Base-by-base conservation (phyloP, 2,113 vertebrate species). In the Macroglossus sobrinus region DNA sequence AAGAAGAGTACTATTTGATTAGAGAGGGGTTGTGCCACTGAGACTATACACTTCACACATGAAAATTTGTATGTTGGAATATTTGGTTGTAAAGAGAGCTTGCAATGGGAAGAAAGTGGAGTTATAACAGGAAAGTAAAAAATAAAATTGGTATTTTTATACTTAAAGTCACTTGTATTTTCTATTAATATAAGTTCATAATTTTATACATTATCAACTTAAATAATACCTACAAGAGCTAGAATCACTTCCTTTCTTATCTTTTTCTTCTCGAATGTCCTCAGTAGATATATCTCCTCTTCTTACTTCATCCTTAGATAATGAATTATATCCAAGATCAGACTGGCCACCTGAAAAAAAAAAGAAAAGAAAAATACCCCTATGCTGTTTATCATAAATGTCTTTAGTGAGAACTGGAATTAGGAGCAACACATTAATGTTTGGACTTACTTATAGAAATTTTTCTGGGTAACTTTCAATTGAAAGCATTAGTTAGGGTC, bases 301-400 rank as follows among this genome's bases (percentile, higher is more conserved):
- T 97, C 98, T 99, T 97, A 99, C 98, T 98, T 99, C 99, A 96
- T 99, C 99, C 96, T 99, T 99, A 90, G 99, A 99, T 74, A 99
- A 97, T 47, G 99, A 99, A 97, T 99, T 99, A 89, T 98, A 99
- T 88, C 99, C 99, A 94, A 99, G 98, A 98, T 99, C 99, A 96
- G 99, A 99, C 96, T 99, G 99, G 53, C 99, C 99, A 94, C 99
- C 99, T 99, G 55, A 74, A 5, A 55, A 40, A 86, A 92, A 3
- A 74, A 69, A 76, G 96, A 21, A 69, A 72, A 97, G 76, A 82
- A 5, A 33, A 91, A 97, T 50, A 47, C 10, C 40, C 13, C 43
- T 47, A n/a, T 55, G 68, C 82, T 97, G 24, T 94, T 97, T 80
- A 97, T 45, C 1, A 9, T 53, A 89, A 96, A 85, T 28, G 88